A percentile compares a stretch with the other conserved stretches of the same genome.
Conservation (phyloP, 1,140 invertebrate species). For the Cherax destructor region DNA sequence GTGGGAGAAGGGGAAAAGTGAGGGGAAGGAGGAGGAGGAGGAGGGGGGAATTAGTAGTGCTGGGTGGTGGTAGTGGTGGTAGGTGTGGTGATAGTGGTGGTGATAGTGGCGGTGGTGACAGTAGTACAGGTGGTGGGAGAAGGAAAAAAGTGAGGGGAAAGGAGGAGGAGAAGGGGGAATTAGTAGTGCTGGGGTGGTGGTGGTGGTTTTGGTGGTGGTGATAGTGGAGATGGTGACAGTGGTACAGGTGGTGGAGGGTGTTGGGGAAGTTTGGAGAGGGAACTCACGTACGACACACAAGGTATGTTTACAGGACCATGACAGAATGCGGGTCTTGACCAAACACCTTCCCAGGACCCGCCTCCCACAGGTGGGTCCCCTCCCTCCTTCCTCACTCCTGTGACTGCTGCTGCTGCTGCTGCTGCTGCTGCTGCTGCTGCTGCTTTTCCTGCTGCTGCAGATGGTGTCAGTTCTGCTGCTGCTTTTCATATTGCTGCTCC, state of each 20-base stretch:
- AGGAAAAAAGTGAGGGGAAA: neutral
- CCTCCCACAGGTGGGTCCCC: neutral
- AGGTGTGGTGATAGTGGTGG: neutral
- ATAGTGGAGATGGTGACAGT: neutral
- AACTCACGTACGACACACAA: slow-evolving; percentile 24
- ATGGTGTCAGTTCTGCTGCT: no score
- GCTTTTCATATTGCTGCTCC: no score
- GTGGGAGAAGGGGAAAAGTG: no score
- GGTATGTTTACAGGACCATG: slow-evolving; percentile 29
- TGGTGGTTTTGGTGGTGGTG: neutral
- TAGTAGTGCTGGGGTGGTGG: neutral
- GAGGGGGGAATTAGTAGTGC: neutral
- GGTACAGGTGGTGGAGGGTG: neutral
- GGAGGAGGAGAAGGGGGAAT: neutral
- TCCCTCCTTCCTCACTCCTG: neutral
- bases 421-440: neutral
- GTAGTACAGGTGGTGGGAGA: neutral
- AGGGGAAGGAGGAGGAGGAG: neutral
- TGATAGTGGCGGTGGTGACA: neutral
- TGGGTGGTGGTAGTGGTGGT: neutral
- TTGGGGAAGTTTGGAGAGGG: neutral
- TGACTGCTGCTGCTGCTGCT: neutral
- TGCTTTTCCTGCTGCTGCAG: neutral
- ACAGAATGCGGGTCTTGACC: slow-evolving; percentile 29
- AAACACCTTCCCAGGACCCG: neutral